Evolutionary conservation across 2,888 invertebrate species (phyloP), one percentile per base, ranked within the genome.

Genomic region (Eretmocerus hayati): DNA sequence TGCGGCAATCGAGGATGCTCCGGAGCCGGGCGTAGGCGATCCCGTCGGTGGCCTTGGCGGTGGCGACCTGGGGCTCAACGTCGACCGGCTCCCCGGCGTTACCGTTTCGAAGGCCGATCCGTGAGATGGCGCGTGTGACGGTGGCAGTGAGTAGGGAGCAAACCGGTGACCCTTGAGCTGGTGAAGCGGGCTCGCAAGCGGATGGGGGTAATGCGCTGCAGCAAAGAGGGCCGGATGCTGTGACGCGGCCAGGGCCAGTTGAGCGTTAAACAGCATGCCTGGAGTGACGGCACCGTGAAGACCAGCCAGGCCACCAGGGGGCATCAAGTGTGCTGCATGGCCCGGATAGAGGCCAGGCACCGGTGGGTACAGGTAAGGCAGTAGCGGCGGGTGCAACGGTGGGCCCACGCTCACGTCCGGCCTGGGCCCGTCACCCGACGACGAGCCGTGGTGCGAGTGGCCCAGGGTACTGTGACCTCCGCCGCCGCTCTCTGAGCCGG

Each of bases 351-450:
- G 76, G 26, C 90, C 90, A 20, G 77, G 79, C 5, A 71, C 70
- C 42, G 84, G 88, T 30, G 91, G 91, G 72, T 93, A 94, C 45
- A 95, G 83, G 77, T 94, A 94, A 59, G 94, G 93, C 67, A 94
- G 77, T 67, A 89, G 78, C 42, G 91, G 90, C 38, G 92, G 91
- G 66, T 93, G 93, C 39, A 92, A 86, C 38, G 92, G 92, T 33
- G 93, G 93, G 42, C 93, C 94, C 33, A 94, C 87, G 26, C 91
- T 91, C 55, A 93, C 92, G 75, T 94, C 94, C 18, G 93, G 93
- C 56, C 90, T 85, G 1, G 90, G 90, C 57, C 62, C 80, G 72
- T 61, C 76, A 79, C 8, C 30, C 30, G 8, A 8, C n/a, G 61
- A 48, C 37, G 56, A 69, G 60, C 56, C 62, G 33, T 55, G 53